Conservation (phyloP, 1,140 invertebrate species). For the Procambarus virginalis region DNA sequence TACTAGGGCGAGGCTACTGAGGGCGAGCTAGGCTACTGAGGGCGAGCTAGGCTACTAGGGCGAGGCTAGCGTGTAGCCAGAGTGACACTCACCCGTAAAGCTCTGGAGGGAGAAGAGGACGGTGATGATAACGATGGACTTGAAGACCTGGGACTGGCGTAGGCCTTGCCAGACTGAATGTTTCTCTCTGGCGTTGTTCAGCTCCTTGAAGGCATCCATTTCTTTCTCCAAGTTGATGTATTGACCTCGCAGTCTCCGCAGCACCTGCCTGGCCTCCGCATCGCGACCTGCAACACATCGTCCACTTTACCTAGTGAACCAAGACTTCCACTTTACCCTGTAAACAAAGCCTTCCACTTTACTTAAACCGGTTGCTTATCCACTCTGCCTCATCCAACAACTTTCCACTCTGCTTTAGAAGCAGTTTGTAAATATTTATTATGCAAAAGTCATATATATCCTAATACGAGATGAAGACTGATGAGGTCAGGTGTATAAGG, state of each 20-base stretch:
- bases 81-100: constrained; percentile 18
- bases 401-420: too few relatives aligned
- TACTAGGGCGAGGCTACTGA: too few relatives aligned
- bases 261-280: not conserved
- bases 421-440: too few relatives aligned
- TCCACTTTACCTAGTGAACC: not conserved
- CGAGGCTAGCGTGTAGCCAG: not conserved
- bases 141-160: not conserved
- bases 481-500: too few relatives aligned
- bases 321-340: not conserved
- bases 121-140: not conserved
- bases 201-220: not conserved
- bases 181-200: not conserved
- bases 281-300: not conserved
- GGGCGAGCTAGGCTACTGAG: too few relatives aligned
- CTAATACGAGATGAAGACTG: too few relatives aligned
- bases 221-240: not conserved
- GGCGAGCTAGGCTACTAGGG: not conserved
- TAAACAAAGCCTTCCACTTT: not conserved
- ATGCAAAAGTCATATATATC: too few relatives aligned
- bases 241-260: not conserved
- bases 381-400: not conserved
- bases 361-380: not conserved
- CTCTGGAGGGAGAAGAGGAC: constrained; percentile 10
- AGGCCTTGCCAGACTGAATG: not conserved